Evolutionary conservation across 2,797 vertebrate species (phyloP).

Genomic region (Botia almorhae): DNA sequence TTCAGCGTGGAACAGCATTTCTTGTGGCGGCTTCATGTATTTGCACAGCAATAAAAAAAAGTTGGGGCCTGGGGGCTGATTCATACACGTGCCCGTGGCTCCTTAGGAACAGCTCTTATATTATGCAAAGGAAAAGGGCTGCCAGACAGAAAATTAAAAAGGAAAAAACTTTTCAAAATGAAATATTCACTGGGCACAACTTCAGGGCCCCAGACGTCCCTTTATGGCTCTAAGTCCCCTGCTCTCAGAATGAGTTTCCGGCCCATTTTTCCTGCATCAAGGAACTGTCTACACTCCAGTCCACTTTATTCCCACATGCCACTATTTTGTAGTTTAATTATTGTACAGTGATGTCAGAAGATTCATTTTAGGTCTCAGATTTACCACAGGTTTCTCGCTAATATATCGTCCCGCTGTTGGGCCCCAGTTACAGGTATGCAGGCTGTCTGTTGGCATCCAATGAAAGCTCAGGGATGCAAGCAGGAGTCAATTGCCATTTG

Average conservation of each 20-base stretch:
- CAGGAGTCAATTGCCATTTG: conserved; percentile 71
- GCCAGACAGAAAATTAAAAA: conserved; percentile 77
- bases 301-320: conserved; percentile 38
- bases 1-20: conserved; percentile 27
- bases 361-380: conserved; percentile 55
- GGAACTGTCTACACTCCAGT: conserved; percentile 53
- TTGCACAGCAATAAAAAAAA: conserved; percentile 58
- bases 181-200: conserved; percentile 76
- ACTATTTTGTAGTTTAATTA: conserved; percentile 67
- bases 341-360: conserved; percentile 67
- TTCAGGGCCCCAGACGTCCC: conserved; percentile 72
- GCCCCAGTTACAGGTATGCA: conserved; percentile 40
- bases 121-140: conserved; percentile 71
- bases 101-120: conserved; percentile 73
- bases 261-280: conserved; percentile 52
- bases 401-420: conserved; percentile 47
- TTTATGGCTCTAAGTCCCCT: conserved; percentile 71
- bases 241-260: conserved; percentile 60
- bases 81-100: conserved; percentile 69
- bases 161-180: conserved; percentile 80
- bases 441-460: conserved; percentile 39
- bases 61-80: conserved; percentile 63
- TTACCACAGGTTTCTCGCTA: conserved; percentile 51
- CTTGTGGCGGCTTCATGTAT: conserved; percentile 48
- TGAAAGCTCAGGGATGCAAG: conserved; percentile 23